A percentile compares a stretch with the other conserved stretches of the same genome.
Conservation (phyloP, 2,797 vertebrate genomes). For the Neostethus bicornis region DNA sequence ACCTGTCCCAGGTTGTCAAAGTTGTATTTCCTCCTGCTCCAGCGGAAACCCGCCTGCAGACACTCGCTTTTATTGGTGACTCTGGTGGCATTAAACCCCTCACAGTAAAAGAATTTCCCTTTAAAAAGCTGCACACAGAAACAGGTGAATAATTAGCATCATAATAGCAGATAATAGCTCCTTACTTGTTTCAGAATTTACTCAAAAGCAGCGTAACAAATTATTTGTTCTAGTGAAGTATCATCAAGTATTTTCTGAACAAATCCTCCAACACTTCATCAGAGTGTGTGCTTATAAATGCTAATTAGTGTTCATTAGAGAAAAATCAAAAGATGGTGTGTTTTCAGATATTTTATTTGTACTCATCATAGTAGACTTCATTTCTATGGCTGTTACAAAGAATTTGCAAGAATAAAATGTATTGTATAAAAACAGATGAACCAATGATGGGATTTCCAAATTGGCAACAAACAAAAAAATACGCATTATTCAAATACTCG, state of each 20-base stretch:
- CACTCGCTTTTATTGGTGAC: conserved; percentile 91
- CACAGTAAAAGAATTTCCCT: conserved; percentile 95
- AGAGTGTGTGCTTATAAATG: conserved; percentile 13
- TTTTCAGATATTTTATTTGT: conserved; percentile 13
- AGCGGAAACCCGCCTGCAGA: conserved; percentile 82
- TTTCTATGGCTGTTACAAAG: conserved; percentile 7
- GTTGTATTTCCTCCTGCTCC: conserved; percentile 94
- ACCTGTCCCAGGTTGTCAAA: conserved; percentile 98
- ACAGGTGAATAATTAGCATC: conserved; percentile 27
- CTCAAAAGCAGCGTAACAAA: conserved; percentile 11
- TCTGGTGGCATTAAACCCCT: conserved; percentile 87
- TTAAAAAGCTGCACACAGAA: conserved; percentile 88
- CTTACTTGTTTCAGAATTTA: conserved; percentile 24
- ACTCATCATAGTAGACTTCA: conserved; percentile 8
- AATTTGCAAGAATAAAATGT: conserved; percentile 13
- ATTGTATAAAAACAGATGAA: no score
- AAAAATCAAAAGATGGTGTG: conserved; percentile 6
- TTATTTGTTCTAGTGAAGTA: conserved; percentile 12
- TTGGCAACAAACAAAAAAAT: no score
- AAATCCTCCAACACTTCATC: conserved; percentile 12
- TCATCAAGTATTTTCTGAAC: conserved; percentile 44
- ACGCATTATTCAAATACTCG: no score
- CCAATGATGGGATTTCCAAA: no score
- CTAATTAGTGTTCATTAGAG: no score
- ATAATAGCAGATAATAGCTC: conserved; percentile 8